Conservation (phyloP, 2,113 vertebrate species). For the Saiga tatarica region DNA sequence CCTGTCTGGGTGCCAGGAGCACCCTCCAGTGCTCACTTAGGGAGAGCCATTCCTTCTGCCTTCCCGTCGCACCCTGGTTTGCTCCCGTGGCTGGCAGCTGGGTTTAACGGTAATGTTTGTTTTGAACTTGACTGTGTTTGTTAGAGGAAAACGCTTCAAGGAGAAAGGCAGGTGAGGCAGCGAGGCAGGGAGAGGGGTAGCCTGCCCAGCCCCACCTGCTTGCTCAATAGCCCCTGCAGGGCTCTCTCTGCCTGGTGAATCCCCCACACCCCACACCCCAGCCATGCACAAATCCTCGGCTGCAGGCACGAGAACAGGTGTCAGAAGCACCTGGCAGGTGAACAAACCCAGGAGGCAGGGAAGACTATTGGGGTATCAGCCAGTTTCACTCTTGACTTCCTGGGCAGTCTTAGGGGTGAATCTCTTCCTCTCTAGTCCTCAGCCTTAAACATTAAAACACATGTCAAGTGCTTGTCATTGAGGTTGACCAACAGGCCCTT, state of each 20-base stretch:
- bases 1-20: neutral
- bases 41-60: neutral
- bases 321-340: neutral
- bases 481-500: neutral
- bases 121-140: slow-evolving; percentile 10
- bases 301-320: neutral
- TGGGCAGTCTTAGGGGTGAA: neutral
- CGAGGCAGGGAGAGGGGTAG: neutral
- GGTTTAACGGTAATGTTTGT: neutral
- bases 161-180: neutral
- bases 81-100: neutral
- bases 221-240: neutral
- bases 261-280: too few relatives aligned
- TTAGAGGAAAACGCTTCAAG: neutral
- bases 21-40: neutral
- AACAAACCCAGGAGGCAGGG: neutral
- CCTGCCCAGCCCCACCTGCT: fast-evolving
- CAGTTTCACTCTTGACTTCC: neutral
- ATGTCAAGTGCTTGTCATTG: neutral
- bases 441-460: neutral
- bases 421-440: too few relatives aligned
- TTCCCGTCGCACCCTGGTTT: neutral
- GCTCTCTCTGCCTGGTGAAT: neutral
- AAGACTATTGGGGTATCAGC: fast-evolving
- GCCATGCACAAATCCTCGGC: fast-evolving